These are phyloP conservation scores for Chorisops tibialis DNA, from an alignment of 2,888 invertebrate species.

Conservation along the genomic window DNA sequence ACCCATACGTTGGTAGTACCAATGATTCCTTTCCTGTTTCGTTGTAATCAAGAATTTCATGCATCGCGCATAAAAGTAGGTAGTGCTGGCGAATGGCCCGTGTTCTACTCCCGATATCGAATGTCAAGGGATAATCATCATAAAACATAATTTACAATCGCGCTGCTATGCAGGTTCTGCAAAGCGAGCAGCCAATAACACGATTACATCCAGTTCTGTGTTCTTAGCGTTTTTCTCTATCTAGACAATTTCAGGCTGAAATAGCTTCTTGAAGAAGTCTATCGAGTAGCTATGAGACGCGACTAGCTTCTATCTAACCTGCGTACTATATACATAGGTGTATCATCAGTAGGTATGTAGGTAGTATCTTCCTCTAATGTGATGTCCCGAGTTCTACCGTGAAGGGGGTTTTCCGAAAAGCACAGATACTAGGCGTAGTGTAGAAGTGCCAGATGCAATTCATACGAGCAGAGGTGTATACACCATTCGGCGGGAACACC, in stretches of 20 bases:
- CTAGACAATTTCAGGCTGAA: background rate
- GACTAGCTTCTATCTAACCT: no score
- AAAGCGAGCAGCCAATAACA: conserved; percentile 3
- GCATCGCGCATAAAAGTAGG: no score
- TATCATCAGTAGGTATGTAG: background rate
- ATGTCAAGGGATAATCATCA: conserved; percentile 24
- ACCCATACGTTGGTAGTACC: no score
- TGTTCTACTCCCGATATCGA: conserved; percentile 14
- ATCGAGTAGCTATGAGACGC: background rate
- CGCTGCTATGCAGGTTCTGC: background rate
- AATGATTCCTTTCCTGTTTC: no score
- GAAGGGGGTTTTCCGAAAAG: background rate
- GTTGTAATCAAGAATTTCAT: no score
- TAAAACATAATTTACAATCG: conserved; percentile 26
- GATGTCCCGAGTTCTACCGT: background rate
- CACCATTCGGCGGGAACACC: background rate
- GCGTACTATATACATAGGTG: background rate
- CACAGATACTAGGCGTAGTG: background rate
- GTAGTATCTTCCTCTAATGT: background rate
- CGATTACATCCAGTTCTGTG: conserved; percentile 22
- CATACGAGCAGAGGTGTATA: background rate
- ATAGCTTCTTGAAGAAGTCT: background rate
- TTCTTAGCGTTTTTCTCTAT: background rate
- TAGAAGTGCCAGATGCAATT: background rate
- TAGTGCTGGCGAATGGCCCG: no score